These are phyloP conservation scores for Drosophila acutilabella DNA, from an alignment of 2,888 invertebrate species.

Conservation along the genomic window DNA sequence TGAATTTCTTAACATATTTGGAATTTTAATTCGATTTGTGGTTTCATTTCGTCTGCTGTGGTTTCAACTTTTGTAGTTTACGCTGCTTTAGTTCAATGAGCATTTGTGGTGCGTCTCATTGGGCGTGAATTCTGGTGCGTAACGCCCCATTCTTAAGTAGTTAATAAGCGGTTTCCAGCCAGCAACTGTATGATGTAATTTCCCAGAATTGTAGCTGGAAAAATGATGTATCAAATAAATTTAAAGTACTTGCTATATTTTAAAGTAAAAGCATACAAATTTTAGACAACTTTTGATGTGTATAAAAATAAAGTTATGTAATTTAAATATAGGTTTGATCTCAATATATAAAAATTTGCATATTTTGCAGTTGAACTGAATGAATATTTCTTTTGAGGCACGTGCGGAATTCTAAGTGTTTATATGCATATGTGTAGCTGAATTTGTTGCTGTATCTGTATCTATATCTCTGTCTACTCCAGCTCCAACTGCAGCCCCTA, in stretches of 20 bases:
- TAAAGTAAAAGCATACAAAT: neutral
- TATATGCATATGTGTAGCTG: neutral
- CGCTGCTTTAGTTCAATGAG: conserved; percentile 43
- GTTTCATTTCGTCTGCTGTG: conserved; percentile 49
- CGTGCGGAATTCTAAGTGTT: neutral
- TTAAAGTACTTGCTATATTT: neutral
- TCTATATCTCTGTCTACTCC: neutral
- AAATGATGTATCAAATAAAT: neutral
- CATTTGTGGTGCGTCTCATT: conserved; percentile 63
- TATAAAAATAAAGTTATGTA: neutral
- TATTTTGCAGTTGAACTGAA: conserved; percentile 28
- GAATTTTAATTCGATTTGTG: conserved; percentile 78
- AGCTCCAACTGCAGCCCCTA: neutral
- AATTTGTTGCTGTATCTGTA: neutral
- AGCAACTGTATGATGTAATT: conserved; percentile 54
- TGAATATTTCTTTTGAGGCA: conserved; percentile 8
- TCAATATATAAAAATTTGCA: neutral
- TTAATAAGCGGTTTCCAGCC: conserved; percentile 56
- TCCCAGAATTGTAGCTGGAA: conserved; percentile 5
- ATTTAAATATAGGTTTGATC: neutral
- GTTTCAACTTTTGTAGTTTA: neutral
- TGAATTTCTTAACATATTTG: conserved; percentile 55
- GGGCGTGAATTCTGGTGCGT: conserved; percentile 65
- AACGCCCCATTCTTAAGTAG: conserved; percentile 64
- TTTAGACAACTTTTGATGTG: neutral